Base-by-base conservation (phyloP, 2,113 vertebrate species). In the Alethe castanea region DNA sequence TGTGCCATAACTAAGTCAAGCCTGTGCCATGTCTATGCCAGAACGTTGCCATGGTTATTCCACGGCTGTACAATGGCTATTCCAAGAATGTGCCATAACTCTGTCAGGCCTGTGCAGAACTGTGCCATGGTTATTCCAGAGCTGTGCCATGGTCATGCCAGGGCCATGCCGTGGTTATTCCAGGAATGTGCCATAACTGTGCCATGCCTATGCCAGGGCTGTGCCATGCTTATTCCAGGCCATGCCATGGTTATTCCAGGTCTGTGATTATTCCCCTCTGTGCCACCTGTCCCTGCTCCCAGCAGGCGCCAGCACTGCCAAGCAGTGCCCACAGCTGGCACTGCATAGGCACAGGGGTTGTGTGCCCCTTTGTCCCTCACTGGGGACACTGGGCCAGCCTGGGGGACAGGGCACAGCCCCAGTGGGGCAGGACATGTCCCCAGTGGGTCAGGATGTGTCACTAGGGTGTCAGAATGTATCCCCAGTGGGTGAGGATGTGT, bases 321-420 rank as follows among this genome's bases (percentile, higher is more conserved):
- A 12, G 53, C 66, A 36, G 12, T 33, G 54, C 19, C 5, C 1
- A 19, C 11, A 17, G 33, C 22, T 84, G 78, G 28, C 67, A 10
- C 22, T 19, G 47, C 17, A 2, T 0, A 19, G 59, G 20, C 33
- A 60, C 22, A 22, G 33, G 38, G 38, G 33, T 2, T 28, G 33
- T 10, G 6, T 52, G 28, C 5, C 2, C 0, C 56, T 70, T 2
- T 0, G 23, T 50, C n/a, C 47, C 57, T 71, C 2, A 0, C 31
- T 48, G 61, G 33, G 33, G 36, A 78, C 69, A 9, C 38, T 0
- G 4, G 24, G 33, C 29, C 60, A 60, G 47, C 13, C 65, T 56
- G 40, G 12, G 52, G 44, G 28, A 54, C 61, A 52, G 14, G 22
- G 33, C 53, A 60, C 22, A 69, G 16, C 5, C 12, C 22, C 54